Evolutionary conservation across 1,140 invertebrate species (phyloP), one percentile per base, ranked within the genome.

Genomic region (Melipona quadrifasciata): DNA sequence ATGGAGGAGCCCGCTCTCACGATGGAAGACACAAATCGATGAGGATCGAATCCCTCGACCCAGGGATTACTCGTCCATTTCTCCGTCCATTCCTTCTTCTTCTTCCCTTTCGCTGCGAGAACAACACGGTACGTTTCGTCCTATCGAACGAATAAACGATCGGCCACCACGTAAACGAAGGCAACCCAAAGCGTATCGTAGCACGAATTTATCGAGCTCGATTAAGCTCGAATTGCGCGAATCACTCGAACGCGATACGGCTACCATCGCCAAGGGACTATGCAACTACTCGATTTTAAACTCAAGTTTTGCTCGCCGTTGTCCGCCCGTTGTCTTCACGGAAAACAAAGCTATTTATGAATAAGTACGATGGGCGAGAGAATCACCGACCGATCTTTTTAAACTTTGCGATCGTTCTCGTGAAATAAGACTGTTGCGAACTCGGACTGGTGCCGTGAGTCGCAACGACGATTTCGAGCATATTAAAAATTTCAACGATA

Each of bases 121-220:
- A 78, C 74, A 83, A 83, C 31, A 47, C 47, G 51, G 8, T 65
- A 65, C 71, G 80, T 53, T 74, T 24, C 34, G 21, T 24, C 71
- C 11, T 73, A 53, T 27, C 70, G 19, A 34, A 53, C 11, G 53
- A 17, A 11, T 53, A 65, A 82, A 55, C 80, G 47, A 78, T 83
- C 74, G 65, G 82, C 39, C 53, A 47, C 65, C 74, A 55, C 74
- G 81, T 70, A 78, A 83, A 78, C 82, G 82, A 78, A 83, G 64
- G 75, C 34, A 57, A 74, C 70, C 39, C 24, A 64, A 8, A 57
- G n/a, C 82, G 55, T 83, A 78, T 78, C 65, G 74, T 83, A 83
- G 53, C 82, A 67, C 65, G 55, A 83, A 83, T 83, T 83, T 83
- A 83, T 83, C 67, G 82, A 61, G 82, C 82, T 83, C 75, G 82